Evolutionary conservation across 2,113 vertebrate genomes (phyloP).

Genomic region (Protobothrops flavoviridis): DNA sequence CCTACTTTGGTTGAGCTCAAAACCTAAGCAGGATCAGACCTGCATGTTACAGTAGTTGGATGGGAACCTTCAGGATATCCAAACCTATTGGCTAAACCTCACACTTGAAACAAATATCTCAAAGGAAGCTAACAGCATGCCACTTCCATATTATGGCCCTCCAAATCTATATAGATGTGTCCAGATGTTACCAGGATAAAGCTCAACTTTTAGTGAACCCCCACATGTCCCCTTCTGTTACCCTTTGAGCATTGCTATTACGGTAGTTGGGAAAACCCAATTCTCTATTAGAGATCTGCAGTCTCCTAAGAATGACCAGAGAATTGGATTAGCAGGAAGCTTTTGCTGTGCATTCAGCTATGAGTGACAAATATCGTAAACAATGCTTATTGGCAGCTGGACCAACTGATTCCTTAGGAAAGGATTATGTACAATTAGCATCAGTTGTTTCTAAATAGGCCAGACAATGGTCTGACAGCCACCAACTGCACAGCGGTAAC

Average conservation of each 20-base stretch:
- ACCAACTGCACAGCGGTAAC: slow-evolving; percentile 45
- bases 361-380: slow-evolving; percentile 40
- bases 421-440: slow-evolving; percentile 59
- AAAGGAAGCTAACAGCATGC: not conserved
- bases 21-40: not conserved
- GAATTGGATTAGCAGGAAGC: slow-evolving; percentile 45
- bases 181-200: not conserved
- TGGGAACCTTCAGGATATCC: not conserved
- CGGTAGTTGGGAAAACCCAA: not conserved
- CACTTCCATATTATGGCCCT: not conserved
- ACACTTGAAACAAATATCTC: not conserved
- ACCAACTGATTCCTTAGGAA: not conserved
- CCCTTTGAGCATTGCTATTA: not conserved
- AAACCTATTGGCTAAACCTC: not conserved
- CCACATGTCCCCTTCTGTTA: not conserved
- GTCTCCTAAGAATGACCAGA: slow-evolving; percentile 37
- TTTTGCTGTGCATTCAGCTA: slow-evolving; percentile 28
- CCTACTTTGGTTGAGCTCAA: not conserved
- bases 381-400: slow-evolving; percentile 23
- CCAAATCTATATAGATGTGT: not conserved
- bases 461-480: slow-evolving; percentile 52
- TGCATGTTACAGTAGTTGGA: not conserved
- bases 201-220: not conserved
- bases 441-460: slow-evolving; percentile 28
- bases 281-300: slow-evolving; percentile 35